Base-by-base conservation (phyloP, 1,140 invertebrate genomes). In the Paracyclopina nana region DNA sequence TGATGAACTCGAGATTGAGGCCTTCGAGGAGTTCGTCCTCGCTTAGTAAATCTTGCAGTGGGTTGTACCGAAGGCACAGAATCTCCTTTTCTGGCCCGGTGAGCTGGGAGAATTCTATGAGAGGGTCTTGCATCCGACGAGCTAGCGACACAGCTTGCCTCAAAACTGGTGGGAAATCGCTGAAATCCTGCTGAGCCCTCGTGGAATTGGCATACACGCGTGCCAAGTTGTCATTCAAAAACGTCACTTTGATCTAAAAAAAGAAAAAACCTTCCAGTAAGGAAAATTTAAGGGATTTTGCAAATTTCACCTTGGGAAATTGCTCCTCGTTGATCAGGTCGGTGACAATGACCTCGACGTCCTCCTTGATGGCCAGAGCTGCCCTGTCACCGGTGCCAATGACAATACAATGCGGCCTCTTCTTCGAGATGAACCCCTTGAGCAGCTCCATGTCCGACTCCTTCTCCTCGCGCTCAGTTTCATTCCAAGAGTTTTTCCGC, bases 41-140 rank as follows among this genome's bases (percentile, higher is more conserved):
- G 16, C 18, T n/a, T 9, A 60, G 14, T 34, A 55, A 51, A 40
- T 57, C 53, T 50, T 81, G 87, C 31, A 91, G 62, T 1, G 83
- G 72, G 68, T 94, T 88, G 61, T 84, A 94, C 54, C 84, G 76
- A 1, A 99, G 70, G 61, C 87, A 94, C 0, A 97, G 63, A 55
- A 98, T 84, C 68, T 98, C 94, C 52, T 96, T 87, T 60, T 98
- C 91, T 0, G 77, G 70, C 14, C 87, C 91, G 63, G 87, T 96
- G 0, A 98, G 67, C 62, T 96, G 90, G 1, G 86, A 84, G 64
- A 88, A 95, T 62, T 98, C 94, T 18, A 95, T 75, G 0, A 98
- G 64, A 0, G 95, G 92, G 70, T 99, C 95, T 64, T 95, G 88
- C 55, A 97, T 69, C 43, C 84, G 72, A 46, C 95, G 70, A 0